Conservation (phyloP, 2,113 vertebrate genomes). For the Plecturocebus donacophilus region DNA sequence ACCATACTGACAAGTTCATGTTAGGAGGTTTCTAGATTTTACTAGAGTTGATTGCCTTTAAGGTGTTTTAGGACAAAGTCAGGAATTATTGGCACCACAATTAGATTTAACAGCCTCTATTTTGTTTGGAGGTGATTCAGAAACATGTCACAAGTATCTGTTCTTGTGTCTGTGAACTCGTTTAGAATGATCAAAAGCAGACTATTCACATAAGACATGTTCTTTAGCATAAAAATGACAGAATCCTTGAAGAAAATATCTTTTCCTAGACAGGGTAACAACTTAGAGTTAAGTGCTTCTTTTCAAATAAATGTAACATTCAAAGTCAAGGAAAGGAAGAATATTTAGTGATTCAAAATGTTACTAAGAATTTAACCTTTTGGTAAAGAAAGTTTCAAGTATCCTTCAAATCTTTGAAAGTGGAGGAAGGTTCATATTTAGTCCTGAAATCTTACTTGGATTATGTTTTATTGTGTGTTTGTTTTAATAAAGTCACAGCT, state of each 20-base stretch:
- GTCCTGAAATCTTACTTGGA: neutral
- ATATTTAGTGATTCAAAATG: neutral
- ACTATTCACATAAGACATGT: neutral
- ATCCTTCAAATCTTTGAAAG: neutral
- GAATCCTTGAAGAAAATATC: neutral
- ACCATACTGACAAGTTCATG: neutral
- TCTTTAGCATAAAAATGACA: neutral
- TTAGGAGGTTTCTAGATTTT: neutral
- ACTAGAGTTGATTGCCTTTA: neutral
- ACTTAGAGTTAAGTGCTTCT: neutral
- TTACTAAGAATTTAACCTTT: neutral
- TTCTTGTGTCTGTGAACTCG: neutral
- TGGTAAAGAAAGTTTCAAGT: neutral
- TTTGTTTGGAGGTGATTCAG: neutral
- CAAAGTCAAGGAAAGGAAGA: neutral
- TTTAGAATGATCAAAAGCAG: neutral
- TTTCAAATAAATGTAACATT: constrained; percentile 5
- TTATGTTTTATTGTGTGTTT: neutral
- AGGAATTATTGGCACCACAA: neutral
- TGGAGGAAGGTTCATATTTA: neutral
- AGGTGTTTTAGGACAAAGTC: neutral
- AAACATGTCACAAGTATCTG: neutral
- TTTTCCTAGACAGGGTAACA: neutral
- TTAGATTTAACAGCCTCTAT: neutral
- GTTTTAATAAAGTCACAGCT: neutral